Conservation (phyloP, 1,140 invertebrate species). For the Drosophila lacertosa region DNA sequence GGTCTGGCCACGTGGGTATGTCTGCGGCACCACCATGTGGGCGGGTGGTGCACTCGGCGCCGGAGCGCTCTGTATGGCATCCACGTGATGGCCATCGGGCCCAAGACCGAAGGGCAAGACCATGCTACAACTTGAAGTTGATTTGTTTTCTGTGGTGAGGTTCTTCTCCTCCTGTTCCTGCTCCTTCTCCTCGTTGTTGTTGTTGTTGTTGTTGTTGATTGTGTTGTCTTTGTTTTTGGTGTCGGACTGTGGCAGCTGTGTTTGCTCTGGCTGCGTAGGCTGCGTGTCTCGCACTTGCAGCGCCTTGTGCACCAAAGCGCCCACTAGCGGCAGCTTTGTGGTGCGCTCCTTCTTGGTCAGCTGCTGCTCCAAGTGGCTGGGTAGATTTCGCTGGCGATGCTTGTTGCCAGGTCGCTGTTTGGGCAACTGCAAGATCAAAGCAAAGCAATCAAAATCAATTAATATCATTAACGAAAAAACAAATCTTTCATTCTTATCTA, state of each 20-base stretch:
- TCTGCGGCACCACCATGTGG: constrained; percentile 49
- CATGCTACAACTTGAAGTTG: constrained; percentile 41
- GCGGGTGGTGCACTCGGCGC: constrained; percentile 75
- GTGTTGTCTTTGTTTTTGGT: background rate
- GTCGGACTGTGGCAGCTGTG: background rate
- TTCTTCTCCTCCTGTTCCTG: too few relatives aligned
- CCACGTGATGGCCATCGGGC: constrained; percentile 73
- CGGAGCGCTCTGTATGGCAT: constrained; percentile 64
- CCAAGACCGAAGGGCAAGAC: constrained; percentile 78
- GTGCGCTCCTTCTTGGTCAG: constrained; percentile 55
- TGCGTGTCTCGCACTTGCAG: constrained; percentile 33
- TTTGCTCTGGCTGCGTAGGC: background rate
- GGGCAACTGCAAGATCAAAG: constrained; percentile 38
- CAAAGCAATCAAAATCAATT: background rate
- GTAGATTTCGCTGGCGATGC: constrained; percentile 14
- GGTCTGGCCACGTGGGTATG: constrained; percentile 67
- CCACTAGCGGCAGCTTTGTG: constrained; percentile 64
- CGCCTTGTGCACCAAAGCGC: constrained; percentile 62
- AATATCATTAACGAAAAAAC: too few relatives aligned
- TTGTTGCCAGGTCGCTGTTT: constrained; percentile 59
- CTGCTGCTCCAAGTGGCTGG: constrained; percentile 40
- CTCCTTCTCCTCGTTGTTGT: background rate
- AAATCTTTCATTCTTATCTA: too few relatives aligned
- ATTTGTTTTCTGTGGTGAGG: background rate
- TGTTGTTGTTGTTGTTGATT: constrained; percentile 4